phyloP scores from a whole-genome alignment of 2,797 vertebrate species.

The Enteromius viviparus region DNA sequence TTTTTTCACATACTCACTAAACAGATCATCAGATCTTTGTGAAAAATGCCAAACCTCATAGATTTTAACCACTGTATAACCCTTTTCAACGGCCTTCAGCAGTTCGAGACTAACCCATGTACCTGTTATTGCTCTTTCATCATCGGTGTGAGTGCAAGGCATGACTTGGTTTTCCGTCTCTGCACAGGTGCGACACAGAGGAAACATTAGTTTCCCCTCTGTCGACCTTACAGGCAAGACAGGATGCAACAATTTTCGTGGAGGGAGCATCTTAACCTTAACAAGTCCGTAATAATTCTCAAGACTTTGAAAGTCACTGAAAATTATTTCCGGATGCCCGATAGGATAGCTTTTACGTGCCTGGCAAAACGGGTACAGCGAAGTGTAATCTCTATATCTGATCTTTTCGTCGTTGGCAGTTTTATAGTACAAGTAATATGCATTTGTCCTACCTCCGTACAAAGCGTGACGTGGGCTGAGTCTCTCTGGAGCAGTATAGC shows the following conservation, averaged over 20 bases:
- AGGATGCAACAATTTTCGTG: neutral
- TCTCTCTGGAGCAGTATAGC: neutral
- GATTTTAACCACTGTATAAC: neutral
- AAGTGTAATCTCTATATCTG: neutral
- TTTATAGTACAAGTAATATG: too few relatives aligned
- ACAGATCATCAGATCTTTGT: neutral
- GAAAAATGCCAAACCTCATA: constrained; percentile 27
- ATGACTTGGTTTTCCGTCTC: neutral
- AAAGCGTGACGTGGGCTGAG: neutral
- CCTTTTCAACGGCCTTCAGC: constrained; percentile 21
- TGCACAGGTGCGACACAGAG: neutral
- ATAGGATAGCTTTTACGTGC: neutral
- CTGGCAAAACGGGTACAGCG: neutral
- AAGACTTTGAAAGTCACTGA: neutral
- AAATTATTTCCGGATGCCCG: neutral
- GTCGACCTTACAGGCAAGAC: accelerated
- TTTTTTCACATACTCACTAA: neutral
- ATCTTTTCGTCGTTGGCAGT: neutral
- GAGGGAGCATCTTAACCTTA: neutral
- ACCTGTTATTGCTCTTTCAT: neutral
- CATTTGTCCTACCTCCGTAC: neutral
- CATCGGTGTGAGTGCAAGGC: neutral
- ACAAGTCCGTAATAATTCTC: neutral
- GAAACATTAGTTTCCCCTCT: neutral
- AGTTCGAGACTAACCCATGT: constrained; percentile 4